These are phyloP conservation scores for Telenomus remus DNA, from an alignment of 1,140 invertebrate genomes.

Conservation along the genomic window DNA sequence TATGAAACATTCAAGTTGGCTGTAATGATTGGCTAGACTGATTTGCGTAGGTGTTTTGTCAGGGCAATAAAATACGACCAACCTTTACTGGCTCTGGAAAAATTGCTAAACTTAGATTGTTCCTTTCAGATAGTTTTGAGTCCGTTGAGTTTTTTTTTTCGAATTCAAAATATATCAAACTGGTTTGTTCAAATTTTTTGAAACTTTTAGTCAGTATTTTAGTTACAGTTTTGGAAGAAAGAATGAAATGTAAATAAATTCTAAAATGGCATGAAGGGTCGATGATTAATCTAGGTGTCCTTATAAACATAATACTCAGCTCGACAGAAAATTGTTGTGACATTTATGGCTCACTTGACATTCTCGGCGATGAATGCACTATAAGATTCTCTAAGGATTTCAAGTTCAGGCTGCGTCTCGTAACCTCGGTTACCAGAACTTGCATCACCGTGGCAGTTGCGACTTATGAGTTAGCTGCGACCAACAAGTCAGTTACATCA, in stretches of 20 bases:
- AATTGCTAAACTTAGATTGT: neutral
- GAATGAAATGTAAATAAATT: too few relatives aligned
- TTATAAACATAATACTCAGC: neutral
- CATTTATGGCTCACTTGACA: constrained; percentile 28
- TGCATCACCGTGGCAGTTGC: constrained; percentile 45
- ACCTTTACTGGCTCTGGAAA: neutral
- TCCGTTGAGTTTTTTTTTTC: too few relatives aligned
- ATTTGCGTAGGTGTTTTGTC: too few relatives aligned
- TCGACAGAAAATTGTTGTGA: constrained; percentile 33
- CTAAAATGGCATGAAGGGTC: constrained; percentile 11
- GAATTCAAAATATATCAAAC: too few relatives aligned
- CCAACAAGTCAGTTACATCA: constrained; percentile 40
- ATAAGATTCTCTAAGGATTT: constrained; percentile 43
- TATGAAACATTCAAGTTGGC: too few relatives aligned
- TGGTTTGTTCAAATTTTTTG: too few relatives aligned
- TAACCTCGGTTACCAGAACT: constrained; percentile 44
- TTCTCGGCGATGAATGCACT: constrained; percentile 24
- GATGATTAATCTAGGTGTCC: constrained; percentile 19
- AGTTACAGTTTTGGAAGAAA: too few relatives aligned
- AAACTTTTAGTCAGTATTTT: too few relatives aligned
- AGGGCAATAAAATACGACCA: too few relatives aligned
- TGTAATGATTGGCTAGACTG: too few relatives aligned
- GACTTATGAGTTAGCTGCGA: constrained; percentile 30
- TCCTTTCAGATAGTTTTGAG: too few relatives aligned
- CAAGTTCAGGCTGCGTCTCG: constrained; percentile 51